A percentile compares a stretch with the other conserved stretches of the same genome.
Evolutionary conservation across 2,113 vertebrate genomes (phyloP).

Genomic region (Thalassarche chlororhynchos): DNA sequence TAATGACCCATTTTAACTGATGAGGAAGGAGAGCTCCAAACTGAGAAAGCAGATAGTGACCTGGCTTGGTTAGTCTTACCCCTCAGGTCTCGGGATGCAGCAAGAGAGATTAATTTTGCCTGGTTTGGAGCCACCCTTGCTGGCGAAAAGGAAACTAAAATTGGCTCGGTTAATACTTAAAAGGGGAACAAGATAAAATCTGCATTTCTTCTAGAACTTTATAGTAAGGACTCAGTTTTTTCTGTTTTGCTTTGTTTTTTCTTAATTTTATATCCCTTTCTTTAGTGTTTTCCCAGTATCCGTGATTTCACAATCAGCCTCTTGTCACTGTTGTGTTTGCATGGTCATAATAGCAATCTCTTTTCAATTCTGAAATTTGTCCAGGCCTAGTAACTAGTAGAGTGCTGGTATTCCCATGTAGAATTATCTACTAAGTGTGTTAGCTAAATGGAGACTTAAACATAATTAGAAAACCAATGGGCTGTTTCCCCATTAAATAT

Average conservation of each 20-base stretch:
- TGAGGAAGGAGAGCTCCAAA: not conserved
- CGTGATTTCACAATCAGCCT: not conserved
- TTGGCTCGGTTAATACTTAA: not conserved
- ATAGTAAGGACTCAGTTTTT: not conserved
- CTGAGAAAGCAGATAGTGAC: not conserved
- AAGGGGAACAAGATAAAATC: not conserved
- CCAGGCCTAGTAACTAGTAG: not conserved
- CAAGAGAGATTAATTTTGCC: not conserved
- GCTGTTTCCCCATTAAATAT: not conserved
- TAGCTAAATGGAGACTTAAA: not conserved
- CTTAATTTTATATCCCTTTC: not conserved
- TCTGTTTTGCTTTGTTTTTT: not conserved
- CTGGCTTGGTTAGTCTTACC: not conserved
- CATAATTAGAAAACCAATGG: not conserved
- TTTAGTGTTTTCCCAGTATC: not conserved
- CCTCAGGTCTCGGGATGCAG: not conserved
- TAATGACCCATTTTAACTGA: not conserved
- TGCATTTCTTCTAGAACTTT: not conserved
- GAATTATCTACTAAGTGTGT: not conserved
- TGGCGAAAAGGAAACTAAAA: not conserved
- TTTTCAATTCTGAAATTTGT: not conserved
- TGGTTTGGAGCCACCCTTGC: not conserved
- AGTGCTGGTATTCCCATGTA: not conserved
- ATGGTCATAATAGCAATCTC: not conserved
- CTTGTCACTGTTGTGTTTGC: not conserved